Evolutionary conservation across 2,888 invertebrate species (phyloP).

Genomic region (Norana najaformis): DNA sequence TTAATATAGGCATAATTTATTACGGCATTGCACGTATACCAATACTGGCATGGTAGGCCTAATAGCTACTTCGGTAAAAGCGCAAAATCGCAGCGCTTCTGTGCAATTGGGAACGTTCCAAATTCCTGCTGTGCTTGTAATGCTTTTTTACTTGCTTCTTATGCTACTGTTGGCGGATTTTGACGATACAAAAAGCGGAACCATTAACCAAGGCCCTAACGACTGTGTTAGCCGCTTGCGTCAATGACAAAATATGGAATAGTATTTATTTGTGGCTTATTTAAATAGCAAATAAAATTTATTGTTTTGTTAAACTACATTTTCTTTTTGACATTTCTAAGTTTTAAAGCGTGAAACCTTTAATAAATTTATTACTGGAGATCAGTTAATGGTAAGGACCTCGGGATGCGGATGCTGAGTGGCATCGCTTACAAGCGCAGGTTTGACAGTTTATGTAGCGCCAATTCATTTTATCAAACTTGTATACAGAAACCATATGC

Average conservation of each 20-base stretch:
- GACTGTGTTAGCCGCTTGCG: conserved; percentile 17
- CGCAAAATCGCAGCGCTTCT: too few species aligned
- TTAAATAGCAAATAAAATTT: neutral
- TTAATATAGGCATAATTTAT: too few species aligned
- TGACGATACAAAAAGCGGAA: neutral
- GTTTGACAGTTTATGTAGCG: neutral
- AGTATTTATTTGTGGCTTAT: conserved; percentile 10
- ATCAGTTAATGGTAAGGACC: conserved; percentile 22
- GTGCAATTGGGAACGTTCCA: too few species aligned
- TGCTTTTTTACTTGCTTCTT: too few species aligned
- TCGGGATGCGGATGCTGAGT: conserved; percentile 20
- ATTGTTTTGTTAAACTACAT: neutral
- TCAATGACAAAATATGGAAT: conserved; percentile 8
- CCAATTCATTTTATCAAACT: neutral
- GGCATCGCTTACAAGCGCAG: neutral
- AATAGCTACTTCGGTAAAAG: too few species aligned
- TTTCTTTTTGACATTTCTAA: conserved; percentile 4
- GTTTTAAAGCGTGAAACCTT: neutral
- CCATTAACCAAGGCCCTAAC: conserved; percentile 15
- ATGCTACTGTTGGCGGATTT: neutral
- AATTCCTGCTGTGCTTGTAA: too few species aligned
- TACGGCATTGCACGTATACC: too few species aligned
- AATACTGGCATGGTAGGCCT: too few species aligned
- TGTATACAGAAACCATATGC: neutral
- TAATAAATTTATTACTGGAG: neutral